These are phyloP conservation scores for Dascillus cervinus DNA, from an alignment of 2,888 invertebrate species.

Conservation along the genomic window DNA sequence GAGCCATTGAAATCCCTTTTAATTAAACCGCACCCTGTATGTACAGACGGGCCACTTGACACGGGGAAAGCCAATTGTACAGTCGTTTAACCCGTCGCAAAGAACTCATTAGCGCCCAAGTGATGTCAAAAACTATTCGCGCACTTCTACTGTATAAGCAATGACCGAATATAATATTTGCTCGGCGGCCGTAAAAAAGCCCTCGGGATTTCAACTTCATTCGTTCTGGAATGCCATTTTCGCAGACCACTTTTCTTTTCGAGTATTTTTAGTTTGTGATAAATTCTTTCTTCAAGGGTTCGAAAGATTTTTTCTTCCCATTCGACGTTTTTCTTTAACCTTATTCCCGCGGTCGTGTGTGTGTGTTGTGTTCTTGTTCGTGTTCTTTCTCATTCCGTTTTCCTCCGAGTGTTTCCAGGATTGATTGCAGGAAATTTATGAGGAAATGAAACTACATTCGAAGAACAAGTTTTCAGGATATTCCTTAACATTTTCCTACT, in stretches of 20 bases:
- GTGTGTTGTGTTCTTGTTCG: constrained; percentile 3
- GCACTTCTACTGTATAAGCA: constrained; percentile 10
- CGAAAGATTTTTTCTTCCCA: constrained; percentile 12
- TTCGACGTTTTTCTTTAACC: constrained; percentile 17
- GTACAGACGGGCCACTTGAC: constrained; percentile 24
- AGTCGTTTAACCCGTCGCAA: constrained; percentile 12
- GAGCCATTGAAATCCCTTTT: constrained; percentile 24
- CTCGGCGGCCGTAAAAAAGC: constrained; percentile 8
- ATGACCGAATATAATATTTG: constrained; percentile 7
- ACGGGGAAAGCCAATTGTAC: constrained; percentile 19
- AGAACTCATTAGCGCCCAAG: constrained; percentile 16
- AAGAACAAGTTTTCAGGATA: constrained; percentile 21
- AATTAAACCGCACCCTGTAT: constrained; percentile 26
- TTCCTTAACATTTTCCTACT: constrained; percentile 17
- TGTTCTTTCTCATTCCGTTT: constrained; percentile 12
- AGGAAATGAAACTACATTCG: constrained; percentile 23
- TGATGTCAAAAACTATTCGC: constrained; percentile 11
- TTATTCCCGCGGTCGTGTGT: constrained; percentile 14
- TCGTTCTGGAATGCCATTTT: constrained; percentile 18
- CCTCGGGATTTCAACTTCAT: constrained; percentile 14
- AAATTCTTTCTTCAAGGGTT: constrained; percentile 12
- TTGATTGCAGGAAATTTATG: constrained; percentile 25
- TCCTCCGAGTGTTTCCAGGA: constrained; percentile 18
- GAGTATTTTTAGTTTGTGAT: constrained; percentile 15
- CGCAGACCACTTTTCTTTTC: constrained; percentile 14